Conservation (phyloP, 2,797 vertebrate species). For the Poeciliopsis infans region DNA sequence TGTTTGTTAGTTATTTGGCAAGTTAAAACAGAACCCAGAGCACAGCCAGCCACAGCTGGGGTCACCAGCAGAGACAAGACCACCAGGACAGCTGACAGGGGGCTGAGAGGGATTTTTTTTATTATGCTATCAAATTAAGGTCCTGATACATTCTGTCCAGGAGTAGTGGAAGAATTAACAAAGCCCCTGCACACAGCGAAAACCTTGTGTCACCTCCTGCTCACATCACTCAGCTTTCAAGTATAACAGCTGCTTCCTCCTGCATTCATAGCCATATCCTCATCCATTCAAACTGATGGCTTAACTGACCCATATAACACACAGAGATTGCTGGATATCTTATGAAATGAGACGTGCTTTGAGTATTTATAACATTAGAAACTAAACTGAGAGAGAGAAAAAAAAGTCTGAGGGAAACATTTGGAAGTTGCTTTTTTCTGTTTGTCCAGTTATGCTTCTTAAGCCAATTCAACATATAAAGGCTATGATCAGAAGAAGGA, state of each 20-base stretch:
- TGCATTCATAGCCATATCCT: constrained; percentile 70
- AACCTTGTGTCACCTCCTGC: constrained; percentile 75
- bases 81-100: constrained; percentile 73
- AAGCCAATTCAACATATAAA: constrained; percentile 19
- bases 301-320: constrained; percentile 74
- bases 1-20: constrained; percentile 35
- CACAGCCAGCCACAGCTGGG: constrained; percentile 43
- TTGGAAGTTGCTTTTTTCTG: constrained; percentile 11
- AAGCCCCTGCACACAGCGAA: constrained; percentile 66
- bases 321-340: constrained; percentile 58
- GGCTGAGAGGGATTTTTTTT: constrained; percentile 64
- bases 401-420: constrained; percentile 16
- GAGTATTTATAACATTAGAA: constrained; percentile 53
- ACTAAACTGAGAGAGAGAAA: constrained; percentile 32
- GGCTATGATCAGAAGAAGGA: constrained; percentile 32
- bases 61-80: constrained; percentile 55
- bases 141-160: constrained; percentile 55
- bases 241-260: constrained; percentile 79
- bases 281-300: constrained; percentile 71
- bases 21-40: constrained; percentile 30
- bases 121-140: constrained; percentile 73
- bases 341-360: constrained; percentile 44
- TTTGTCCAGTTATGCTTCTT: constrained; percentile 17
- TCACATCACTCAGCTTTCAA: constrained; percentile 80
- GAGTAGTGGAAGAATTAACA: constrained; percentile 69